phyloP scores from a whole-genome alignment of 1,140 invertebrate genomes.

The Trichoplusia ni region DNA sequence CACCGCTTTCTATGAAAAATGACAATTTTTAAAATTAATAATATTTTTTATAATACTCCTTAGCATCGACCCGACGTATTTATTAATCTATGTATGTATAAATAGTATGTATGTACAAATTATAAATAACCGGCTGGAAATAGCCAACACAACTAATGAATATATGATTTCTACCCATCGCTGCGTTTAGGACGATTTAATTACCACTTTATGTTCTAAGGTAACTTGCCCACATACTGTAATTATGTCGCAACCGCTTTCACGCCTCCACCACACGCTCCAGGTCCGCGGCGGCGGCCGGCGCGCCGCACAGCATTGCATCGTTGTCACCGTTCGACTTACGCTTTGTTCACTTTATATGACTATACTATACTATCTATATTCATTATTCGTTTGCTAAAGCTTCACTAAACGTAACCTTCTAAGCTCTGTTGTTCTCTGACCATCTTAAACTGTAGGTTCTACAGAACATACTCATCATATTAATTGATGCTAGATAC shows the following conservation, averaged over 20 bases:
- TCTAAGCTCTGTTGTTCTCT: too few relatives aligned
- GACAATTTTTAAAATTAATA: neutral
- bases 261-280: slow-evolving; percentile 45
- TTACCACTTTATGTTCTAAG: slow-evolving; percentile 87
- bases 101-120: too few relatives aligned
- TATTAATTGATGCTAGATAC: too few relatives aligned
- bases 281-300: neutral
- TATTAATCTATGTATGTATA: too few relatives aligned
- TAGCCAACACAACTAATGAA: slow-evolving; percentile 21
- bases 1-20: too few relatives aligned
- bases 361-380: too few relatives aligned
- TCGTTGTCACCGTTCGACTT: neutral
- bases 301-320: neutral
- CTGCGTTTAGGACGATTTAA: slow-evolving; percentile 86
- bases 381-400: neutral
- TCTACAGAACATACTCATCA: too few relatives aligned
- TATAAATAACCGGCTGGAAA: neutral
- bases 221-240: slow-evolving; percentile 78
- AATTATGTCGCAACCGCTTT: slow-evolving; percentile 50
- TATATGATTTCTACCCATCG: slow-evolving; percentile 73
- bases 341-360: too few relatives aligned
- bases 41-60: neutral
- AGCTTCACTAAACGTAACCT: too few relatives aligned
- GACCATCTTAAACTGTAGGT: too few relatives aligned
- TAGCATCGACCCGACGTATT: too few relatives aligned